Evolutionary conservation across 1,140 invertebrate species (phyloP).

Genomic region (Papilio helenus): DNA sequence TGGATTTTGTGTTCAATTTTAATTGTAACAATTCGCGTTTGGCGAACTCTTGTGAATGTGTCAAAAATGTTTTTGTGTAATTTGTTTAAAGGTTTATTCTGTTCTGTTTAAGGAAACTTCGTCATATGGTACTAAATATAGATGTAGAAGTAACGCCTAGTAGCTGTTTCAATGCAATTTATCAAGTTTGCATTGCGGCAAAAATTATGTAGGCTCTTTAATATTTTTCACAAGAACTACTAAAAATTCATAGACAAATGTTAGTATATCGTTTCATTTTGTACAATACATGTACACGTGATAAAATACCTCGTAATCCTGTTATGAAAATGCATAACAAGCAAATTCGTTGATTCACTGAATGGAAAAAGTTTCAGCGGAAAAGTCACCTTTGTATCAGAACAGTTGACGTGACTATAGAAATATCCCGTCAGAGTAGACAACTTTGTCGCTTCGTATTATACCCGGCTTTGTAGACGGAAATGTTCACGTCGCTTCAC

Average conservation of each 20-base stretch:
- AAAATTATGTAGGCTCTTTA: neutral
- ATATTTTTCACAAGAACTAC: neutral
- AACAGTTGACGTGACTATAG: slow-evolving; percentile 40
- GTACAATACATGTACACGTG: neutral
- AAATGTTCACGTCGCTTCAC: slow-evolving; percentile 36
- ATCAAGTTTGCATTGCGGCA: neutral
- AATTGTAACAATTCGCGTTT: neutral
- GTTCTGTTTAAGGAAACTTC: too few species aligned
- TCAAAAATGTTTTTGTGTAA: too few species aligned
- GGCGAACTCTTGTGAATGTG: too few species aligned
- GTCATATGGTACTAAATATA: too few species aligned
- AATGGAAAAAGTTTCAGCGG: slow-evolving; percentile 11
- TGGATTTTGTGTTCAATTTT: neutral
- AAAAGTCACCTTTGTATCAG: slow-evolving; percentile 17
- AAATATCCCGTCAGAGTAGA: slow-evolving; percentile 43
- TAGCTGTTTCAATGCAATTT: neutral
- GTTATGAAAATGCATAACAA: neutral
- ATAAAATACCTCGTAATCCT: neutral
- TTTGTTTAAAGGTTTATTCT: too few species aligned
- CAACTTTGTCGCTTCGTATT: slow-evolving; percentile 42
- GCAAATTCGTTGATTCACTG: slow-evolving; percentile 28
- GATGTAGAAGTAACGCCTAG: neutral
- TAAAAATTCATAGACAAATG: neutral
- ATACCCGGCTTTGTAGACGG: slow-evolving; percentile 35
- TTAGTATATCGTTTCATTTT: neutral